phyloP scores from a whole-genome alignment of 1,140 invertebrate species.

The Drosophila sp. region DNA sequence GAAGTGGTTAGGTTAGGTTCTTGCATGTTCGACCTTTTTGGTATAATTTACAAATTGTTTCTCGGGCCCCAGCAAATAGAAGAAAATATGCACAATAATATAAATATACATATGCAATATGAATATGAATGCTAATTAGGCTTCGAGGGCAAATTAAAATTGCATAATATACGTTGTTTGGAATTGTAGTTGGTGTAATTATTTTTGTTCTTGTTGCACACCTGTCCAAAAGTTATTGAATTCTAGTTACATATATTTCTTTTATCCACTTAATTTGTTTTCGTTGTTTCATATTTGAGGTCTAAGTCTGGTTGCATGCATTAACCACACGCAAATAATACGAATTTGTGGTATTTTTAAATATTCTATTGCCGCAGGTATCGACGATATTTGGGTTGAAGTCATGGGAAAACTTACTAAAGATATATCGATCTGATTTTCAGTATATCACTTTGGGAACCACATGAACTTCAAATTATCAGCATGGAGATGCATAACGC shows the following conservation, averaged over 20 bases:
- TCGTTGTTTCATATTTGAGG: slow-evolving; percentile 39
- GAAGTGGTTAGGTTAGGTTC: slow-evolving; percentile 47
- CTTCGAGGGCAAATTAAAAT: slow-evolving; percentile 58
- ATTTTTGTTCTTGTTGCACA: slow-evolving; percentile 45
- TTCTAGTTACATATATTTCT: slow-evolving; percentile 45
- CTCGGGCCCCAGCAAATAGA: slow-evolving; percentile 23
- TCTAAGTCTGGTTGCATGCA: slow-evolving; percentile 55
- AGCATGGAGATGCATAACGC: no score
- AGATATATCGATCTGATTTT: no score
- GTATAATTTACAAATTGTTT: slow-evolving; percentile 74
- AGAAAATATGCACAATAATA: slow-evolving; percentile 3
- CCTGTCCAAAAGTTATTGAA: slow-evolving; percentile 49
- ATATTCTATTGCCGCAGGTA: background rate
- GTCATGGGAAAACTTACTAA: background rate
- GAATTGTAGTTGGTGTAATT: background rate
- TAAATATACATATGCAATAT: slow-evolving; percentile 34
- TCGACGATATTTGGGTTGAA: background rate
- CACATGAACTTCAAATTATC: no score
- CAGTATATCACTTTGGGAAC: no score
- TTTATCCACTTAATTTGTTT: slow-evolving; percentile 30
- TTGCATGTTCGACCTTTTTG: slow-evolving; percentile 73
- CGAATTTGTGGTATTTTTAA: slow-evolving; percentile 4
- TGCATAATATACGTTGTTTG: slow-evolving; percentile 55
- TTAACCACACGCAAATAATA: slow-evolving; percentile 72
- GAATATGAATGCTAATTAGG: slow-evolving; percentile 63